A percentile compares a stretch with the other conserved stretches of the same genome.
Conservation (phyloP, 30 jellyfish, hydroid and myxozoan genomes). For the Morbakka virulenta region DNA sequence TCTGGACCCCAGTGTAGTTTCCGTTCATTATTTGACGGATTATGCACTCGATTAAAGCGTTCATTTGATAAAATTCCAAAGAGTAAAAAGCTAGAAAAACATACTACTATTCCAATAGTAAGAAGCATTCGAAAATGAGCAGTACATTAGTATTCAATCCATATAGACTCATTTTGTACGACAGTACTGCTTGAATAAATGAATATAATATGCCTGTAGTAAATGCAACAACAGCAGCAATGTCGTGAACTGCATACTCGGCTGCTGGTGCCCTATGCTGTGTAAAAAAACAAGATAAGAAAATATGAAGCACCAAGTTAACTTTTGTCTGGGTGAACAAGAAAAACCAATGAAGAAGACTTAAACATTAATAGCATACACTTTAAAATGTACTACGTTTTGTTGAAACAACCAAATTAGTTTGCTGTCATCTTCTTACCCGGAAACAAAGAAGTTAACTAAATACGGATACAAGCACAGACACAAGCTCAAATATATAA, state of each 20-base stretch:
- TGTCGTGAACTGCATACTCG: conserved; percentile 81
- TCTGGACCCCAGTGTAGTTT: conserved; percentile 81
- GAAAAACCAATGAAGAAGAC: no score
- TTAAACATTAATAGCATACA: no score
- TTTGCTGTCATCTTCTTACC: no score
- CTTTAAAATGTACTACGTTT: no score
- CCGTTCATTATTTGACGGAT: conserved; percentile 21
- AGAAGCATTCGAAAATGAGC: conserved; percentile 53
- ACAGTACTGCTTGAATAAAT: conserved; percentile 48
- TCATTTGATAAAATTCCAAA: conserved; percentile 62
- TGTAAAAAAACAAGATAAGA: background rate
- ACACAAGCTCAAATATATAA: no score
- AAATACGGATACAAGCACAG: no score
- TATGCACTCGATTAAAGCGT: conserved; percentile 16
- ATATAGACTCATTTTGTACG: conserved; percentile 48
- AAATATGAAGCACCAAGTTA: no score
- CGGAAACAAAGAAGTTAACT: no score
- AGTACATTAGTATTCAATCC: conserved; percentile 53
- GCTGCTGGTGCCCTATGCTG: conserved; percentile 67
- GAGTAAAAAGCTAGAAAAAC: conserved; percentile 46
- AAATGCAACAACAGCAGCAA: conserved; percentile 87
- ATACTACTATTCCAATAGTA: conserved; percentile 42
- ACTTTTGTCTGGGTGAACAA: no score
- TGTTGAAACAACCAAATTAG: no score
- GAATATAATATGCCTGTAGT: conserved; percentile 72